Evolutionary conservation across 53 echinoderm and acorn worm genomes (phyloP).

Genomic region (Luidia sarsii): DNA sequence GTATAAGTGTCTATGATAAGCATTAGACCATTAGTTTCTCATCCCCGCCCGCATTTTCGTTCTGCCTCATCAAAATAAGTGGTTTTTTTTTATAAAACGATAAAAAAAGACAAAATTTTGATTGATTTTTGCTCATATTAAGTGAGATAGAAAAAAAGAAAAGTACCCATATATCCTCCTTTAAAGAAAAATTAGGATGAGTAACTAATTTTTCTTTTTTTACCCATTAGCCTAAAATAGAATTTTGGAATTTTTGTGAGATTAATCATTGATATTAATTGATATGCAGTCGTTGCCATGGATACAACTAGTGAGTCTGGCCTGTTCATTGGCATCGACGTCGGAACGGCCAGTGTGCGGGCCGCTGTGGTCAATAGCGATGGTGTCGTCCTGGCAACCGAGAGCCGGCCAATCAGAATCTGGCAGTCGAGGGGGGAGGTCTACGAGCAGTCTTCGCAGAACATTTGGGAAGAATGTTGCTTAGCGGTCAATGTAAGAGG

Average conservation of each 20-base stretch:
- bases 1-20: too few species aligned
- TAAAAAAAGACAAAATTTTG: too few species aligned
- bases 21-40: too few species aligned
- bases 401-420: slow-evolving; percentile 55
- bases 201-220: too few species aligned
- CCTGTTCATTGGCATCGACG: slow-evolving; percentile 86
- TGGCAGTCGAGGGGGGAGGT: slow-evolving; percentile 73
- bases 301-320: not conserved
- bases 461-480: slow-evolving; percentile 85
- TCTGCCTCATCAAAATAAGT: too few species aligned
- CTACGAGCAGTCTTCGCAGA: slow-evolving; percentile 88
- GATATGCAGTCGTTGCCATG: not conserved
- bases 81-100: too few species aligned
- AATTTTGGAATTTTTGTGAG: not conserved
- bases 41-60: too few species aligned
- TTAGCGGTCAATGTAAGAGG: slow-evolving; percentile 74
- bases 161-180: too few species aligned
- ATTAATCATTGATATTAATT: not conserved
- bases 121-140: too few species aligned
- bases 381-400: slow-evolving; percentile 31
- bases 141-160: too few species aligned
- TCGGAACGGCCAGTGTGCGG: slow-evolving; percentile 84
- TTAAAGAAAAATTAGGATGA: too few species aligned
- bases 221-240: too few species aligned
- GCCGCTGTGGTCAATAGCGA: slow-evolving; percentile 74